Evolutionary conservation across 2,113 vertebrate genomes (phyloP).

Genomic region (Sorex fumeus): DNA sequence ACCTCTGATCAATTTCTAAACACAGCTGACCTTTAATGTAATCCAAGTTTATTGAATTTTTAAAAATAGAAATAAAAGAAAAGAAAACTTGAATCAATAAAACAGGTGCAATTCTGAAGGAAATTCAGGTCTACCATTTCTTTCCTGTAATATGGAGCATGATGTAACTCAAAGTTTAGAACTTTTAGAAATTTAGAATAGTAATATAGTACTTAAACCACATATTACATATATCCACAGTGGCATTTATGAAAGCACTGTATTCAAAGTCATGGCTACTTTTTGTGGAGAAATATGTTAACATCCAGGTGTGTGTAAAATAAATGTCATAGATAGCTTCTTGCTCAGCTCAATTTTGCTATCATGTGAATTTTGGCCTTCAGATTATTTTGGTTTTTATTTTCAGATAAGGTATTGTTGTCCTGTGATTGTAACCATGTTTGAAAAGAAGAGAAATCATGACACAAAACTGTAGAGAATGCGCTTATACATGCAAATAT

Average conservation of each 20-base stretch:
- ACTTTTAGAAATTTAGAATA: background rate
- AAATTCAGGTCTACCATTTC: background rate
- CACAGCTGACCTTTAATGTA: slow-evolving; percentile 71
- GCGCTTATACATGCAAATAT: background rate
- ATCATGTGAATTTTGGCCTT: slow-evolving; percentile 7
- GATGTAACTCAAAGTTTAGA: background rate
- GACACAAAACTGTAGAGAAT: background rate
- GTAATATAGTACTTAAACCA: background rate
- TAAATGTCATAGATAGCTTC: background rate
- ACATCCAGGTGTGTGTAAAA: background rate
- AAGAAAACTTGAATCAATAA: slow-evolving; percentile 36
- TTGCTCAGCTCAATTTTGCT: background rate
- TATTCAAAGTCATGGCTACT: background rate
- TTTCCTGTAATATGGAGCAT: background rate
- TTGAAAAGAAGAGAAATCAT: background rate
- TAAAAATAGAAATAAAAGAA: slow-evolving; percentile 24
- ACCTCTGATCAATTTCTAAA: slow-evolving; percentile 77
- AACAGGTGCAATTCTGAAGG: background rate
- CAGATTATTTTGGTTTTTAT: slow-evolving; percentile 34
- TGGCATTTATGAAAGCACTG: background rate
- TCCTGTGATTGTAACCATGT: background rate
- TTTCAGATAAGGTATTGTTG: background rate
- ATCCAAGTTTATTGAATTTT: slow-evolving; percentile 47
- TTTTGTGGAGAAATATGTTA: background rate
- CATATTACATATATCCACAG: background rate